Conservation (phyloP, 2,888 invertebrate genomes). For the Athalia circularis region DNA sequence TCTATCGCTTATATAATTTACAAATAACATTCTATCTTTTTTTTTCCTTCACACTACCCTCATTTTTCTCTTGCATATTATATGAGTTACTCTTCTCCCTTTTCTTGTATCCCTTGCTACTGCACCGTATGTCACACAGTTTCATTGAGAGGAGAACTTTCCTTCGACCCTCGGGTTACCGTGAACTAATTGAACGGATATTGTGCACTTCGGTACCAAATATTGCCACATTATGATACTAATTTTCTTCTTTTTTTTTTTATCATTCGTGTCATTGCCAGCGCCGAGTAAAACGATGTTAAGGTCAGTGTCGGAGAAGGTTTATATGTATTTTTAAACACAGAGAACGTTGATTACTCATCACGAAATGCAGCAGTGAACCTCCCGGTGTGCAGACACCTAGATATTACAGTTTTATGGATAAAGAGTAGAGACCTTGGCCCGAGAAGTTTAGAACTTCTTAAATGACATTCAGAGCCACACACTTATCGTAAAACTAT, state of each 20-base stretch:
- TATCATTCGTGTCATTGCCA: slow-evolving; percentile 49
- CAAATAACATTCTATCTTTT: background rate
- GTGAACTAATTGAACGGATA: slow-evolving; percentile 8
- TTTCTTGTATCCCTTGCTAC: too few relatives aligned
- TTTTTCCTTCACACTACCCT: background rate
- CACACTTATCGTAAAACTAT: slow-evolving; percentile 22
- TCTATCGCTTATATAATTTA: slow-evolving; percentile 7
- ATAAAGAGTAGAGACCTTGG: slow-evolving; percentile 19
- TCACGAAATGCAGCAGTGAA: background rate
- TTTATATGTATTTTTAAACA: slow-evolving; percentile 7
- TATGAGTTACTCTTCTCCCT: too few relatives aligned
- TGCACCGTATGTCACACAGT: too few relatives aligned
- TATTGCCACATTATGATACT: background rate
- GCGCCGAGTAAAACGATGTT: slow-evolving; percentile 18
- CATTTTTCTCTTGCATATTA: too few relatives aligned
- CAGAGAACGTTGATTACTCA: slow-evolving; percentile 11
- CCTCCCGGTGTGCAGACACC: background rate
- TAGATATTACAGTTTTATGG: background rate
- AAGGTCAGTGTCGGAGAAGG: slow-evolving; percentile 29
- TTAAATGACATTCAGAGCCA: background rate
- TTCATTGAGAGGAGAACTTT: too few relatives aligned
- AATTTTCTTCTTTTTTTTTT: slow-evolving; percentile 28
- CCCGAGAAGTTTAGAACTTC: background rate
- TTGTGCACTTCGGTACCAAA: background rate
- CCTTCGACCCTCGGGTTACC: background rate